Evolutionary conservation across 2,797 vertebrate genomes (phyloP), one percentile per base, ranked within the genome.

Genomic region (Oophaga sylvatica): DNA sequence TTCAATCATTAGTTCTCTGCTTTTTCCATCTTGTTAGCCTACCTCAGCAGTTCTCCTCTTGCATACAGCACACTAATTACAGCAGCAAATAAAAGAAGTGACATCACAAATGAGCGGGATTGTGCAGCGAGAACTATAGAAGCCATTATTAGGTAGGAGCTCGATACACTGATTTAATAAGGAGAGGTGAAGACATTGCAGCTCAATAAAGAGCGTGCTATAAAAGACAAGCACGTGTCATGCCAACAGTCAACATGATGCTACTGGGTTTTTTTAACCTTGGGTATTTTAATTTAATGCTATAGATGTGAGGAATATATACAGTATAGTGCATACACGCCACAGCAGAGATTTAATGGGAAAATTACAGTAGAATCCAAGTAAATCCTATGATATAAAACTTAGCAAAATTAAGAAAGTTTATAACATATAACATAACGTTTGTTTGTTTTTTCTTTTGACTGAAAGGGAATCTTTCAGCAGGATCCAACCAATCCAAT

Each of bases 31-130:
- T 80, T 41, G 78, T 80, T 60, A 80, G 78, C 57, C 59, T 80
- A 53, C 19, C 78, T 60, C 78, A 80, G 78, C 78, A 62, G 78
- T 80, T 62, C 59, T 80, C 31, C 57, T 5, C 78, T 59, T 8
- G 20, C 57, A 80, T 48, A 59, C 26, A 80, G 57, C 59, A 62
- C 57, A 59, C 56, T 80, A 60, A 62, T 60, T 80, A 80, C 56
- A 31, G 78, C 78, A 9, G 17, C 56, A 59, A 80, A 59, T 80
- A 60, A 80, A 11, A 80, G 6, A 31, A 78, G 31, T 45, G 60
- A 81, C 60, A 81, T 81, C 79, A 65, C 79, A 81, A 65, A 65
- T n/a, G 26, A 79, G 26, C 56, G 31, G n/a, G 76, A 78, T 78
- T 26, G 48, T 77, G 75, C 48, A 73, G 35, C 12, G 15, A 79